These are phyloP conservation scores for Apotomis capreana DNA, from an alignment of 2,888 invertebrate genomes.

Conservation along the genomic window DNA sequence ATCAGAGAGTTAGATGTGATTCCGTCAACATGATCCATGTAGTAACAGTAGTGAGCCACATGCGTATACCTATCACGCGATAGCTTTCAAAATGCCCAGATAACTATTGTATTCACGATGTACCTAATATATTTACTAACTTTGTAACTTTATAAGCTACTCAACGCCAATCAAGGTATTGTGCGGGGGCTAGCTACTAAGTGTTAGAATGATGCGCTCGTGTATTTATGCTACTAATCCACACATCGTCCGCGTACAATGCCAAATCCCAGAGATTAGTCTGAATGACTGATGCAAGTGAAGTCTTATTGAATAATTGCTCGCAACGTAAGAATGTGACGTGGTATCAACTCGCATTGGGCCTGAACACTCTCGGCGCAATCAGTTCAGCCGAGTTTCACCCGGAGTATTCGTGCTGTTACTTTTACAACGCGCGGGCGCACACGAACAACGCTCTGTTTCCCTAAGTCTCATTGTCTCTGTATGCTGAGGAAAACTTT, in stretches of 20 bases:
- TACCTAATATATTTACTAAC: no score
- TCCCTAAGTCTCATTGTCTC: conserved; percentile 79
- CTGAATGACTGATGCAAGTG: conserved; percentile 41
- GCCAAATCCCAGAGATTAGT: conserved; percentile 32
- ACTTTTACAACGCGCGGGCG: conserved; percentile 82
- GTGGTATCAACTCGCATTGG: conserved; percentile 52
- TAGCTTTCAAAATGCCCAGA: no score
- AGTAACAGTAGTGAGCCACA: no score
- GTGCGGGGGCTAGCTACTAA: no score
- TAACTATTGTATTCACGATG: no score
- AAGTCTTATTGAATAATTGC: conserved; percentile 58
- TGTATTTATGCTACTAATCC: neutral
- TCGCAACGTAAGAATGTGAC: conserved; percentile 70
- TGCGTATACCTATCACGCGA: no score
- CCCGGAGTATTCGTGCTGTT: conserved; percentile 81
- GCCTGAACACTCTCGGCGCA: conserved; percentile 55
- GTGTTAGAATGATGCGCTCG: no score
- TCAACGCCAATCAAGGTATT: no score
- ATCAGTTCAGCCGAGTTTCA: conserved; percentile 81
- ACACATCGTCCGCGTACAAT: conserved; percentile 1
- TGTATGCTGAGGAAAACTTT: conserved; percentile 69
- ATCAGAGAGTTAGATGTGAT: no score
- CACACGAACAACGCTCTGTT: conserved; percentile 81
- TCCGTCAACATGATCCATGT: no score
- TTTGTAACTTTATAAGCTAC: no score